Evolutionary conservation across 2,113 vertebrate species (phyloP), one percentile per base, ranked within the genome.

Genomic region (Strix aluco): DNA sequence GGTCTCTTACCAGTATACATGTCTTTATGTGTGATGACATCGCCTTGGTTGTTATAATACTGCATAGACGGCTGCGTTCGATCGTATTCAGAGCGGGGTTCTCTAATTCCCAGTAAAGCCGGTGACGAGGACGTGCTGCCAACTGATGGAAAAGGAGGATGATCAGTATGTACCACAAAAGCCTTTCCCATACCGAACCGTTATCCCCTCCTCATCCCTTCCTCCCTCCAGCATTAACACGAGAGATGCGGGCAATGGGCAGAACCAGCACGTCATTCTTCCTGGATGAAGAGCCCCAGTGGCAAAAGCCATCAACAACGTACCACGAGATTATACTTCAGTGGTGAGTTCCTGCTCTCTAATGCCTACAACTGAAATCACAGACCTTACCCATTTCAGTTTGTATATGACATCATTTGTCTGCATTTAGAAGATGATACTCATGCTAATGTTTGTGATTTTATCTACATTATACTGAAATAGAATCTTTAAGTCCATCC

Each of bases 61-160:
- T 99, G 99, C 99, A 99, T 98, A 99, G 99, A 98, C 93, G 99
- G 98, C 96, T 98, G 99, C 16, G 98, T 98, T 97, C 99, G 99
- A 96, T 99, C 99, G 34, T 99, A 99, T 63, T 99, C 99, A 69
- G 98, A 99, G 97, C 98, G 98, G 95, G 99, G 98, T 88, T 99
- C 99, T 97, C 99, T 98, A 96, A 99, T 98, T 96, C 99, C 99
- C 98, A 99, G 96, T 95, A 99, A 96, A 57, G 99, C 99, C 86
- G 99, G 99, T 96, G 99, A 99, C 8, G 99, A 99, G 81, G 99
- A 99, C 40, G 99, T 99, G 97, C 99, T 99, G 98, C 99, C 99
- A 82, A 99, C 99, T 99, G 98, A 57, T 8, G 46, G 58, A 70
- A 86, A 66, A 88, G 81, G 58, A 40, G 71, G 52, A 62, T 14